These are phyloP conservation scores for Enteromius fasciolatus DNA, from an alignment of 2,797 vertebrate genomes.

Conservation along the genomic window DNA sequence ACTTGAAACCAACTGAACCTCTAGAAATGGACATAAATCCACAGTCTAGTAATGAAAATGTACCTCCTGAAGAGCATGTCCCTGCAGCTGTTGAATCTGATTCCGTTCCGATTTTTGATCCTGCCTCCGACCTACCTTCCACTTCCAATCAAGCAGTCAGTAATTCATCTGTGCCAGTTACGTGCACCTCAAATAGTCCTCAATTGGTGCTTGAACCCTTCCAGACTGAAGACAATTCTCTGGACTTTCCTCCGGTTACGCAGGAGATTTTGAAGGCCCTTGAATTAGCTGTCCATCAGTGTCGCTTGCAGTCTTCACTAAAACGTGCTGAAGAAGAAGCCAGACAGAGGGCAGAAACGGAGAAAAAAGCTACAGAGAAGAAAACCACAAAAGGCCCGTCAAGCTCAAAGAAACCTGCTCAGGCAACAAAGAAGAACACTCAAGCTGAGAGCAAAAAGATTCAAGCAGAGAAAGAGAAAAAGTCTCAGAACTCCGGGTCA, in stretches of 20 bases:
- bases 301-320: constrained; percentile 65
- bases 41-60: constrained; percentile 24
- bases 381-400: background rate
- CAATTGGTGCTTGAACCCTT: background rate
- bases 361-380: constrained; percentile 38
- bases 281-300: constrained; percentile 67
- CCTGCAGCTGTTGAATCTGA: background rate
- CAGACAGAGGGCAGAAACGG: constrained; percentile 33
- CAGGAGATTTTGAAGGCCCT: constrained; percentile 60
- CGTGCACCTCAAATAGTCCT: background rate
- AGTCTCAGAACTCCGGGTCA: constrained; percentile 33
- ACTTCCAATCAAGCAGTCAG: constrained; percentile 17
- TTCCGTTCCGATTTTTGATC: background rate
- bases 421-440: constrained; percentile 17
- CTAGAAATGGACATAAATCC: background rate
- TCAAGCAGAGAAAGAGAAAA: constrained; percentile 35
- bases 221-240: background rate
- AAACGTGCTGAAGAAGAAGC: constrained; percentile 58
- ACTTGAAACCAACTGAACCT: background rate
- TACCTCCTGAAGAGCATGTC: background rate
- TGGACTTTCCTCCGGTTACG: constrained; percentile 62
- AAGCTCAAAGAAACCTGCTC: constrained; percentile 39
- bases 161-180: background rate
- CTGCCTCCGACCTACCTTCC: constrained; percentile 2
- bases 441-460: constrained; percentile 37